Base-by-base conservation (phyloP, 2,888 invertebrate genomes). In the Sphaerophoria rueppellii region DNA sequence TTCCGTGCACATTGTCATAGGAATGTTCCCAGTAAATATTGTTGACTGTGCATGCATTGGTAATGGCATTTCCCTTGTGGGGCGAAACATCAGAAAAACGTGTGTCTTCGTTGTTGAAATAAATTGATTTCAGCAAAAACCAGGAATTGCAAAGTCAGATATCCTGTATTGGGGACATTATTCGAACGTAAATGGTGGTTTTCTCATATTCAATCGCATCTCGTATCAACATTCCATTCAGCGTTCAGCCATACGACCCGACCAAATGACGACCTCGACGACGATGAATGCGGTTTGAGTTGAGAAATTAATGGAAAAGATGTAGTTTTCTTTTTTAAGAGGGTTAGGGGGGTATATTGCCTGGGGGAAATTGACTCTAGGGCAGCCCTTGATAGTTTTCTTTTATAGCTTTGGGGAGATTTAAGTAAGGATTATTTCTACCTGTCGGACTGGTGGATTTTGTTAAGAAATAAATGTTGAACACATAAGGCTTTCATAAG, bases 1-100 rank as follows among this genome's bases (percentile, higher is more conserved):
- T n/a, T n/a, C n/a, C n/a, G n/a, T 83, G 74, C 82, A 78, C 67
- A 16, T 58, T 43, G 32, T 12, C 58, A 24, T 34, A 67, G 55
- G 34, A 55, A 35, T 50, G 35, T 1, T 34, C 14, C 46, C 40
- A 67, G 67, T 67, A 67, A 54, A 54, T 54, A 67, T 67, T 54
- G 40, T 54, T 52, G 52, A 67, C 37, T 24, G 24, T 24, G 24
- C 67, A n/a, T 37, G 67, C 67, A 37, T 52, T 37, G 65, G 50
- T 12, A 58, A 58, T 60, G 24, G 12, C 12, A 3, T 24, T 50
- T 2, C 6, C 14, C 50, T 16, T 50, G 16, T 16, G 7, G 7
- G 37, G 37, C 4, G 3, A 4, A 4, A 32, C 40, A 67, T 54
- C 35, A 9, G 16, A 32, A 54, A 54, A 40, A 43, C 43, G 43